Evolutionary conservation across 2,113 vertebrate species (phyloP).

Genomic region (Neomonachus schauinslandi): DNA sequence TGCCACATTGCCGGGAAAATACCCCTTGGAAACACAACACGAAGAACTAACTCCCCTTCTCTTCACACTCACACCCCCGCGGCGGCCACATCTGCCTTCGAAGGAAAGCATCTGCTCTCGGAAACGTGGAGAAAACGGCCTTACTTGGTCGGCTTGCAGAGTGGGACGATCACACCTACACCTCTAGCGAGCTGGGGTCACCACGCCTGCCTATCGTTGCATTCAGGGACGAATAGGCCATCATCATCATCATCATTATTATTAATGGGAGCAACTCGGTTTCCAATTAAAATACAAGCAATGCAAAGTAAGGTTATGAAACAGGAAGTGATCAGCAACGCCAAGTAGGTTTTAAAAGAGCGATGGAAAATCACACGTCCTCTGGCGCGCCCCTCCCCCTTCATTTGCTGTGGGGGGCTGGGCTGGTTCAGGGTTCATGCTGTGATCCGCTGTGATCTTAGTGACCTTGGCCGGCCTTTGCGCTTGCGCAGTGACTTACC

Average conservation of each 20-base stretch:
- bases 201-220: neutral
- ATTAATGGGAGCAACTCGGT: neutral
- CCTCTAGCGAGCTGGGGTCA: rapidly evolving
- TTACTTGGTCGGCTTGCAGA: neutral
- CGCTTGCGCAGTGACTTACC: rapidly evolving
- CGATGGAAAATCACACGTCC: neutral
- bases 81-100: neutral
- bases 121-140: too few species aligned
- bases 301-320: neutral
- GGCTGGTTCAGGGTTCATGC: neutral
- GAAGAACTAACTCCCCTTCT: neutral
- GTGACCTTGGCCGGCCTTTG: neutral
- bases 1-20: neutral
- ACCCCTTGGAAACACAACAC: too few species aligned
- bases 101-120: rapidly evolving
- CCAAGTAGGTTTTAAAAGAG: neutral
- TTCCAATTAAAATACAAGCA: neutral
- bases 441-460: rapidly evolving
- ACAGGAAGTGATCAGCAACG: neutral
- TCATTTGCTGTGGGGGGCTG: neutral
- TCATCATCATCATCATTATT: too few species aligned
- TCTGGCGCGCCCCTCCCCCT: neutral
- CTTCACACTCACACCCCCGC: rapidly evolving
- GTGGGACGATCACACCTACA: neutral
- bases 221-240: too few species aligned